Evolutionary conservation across 53 echinoderm and acorn worm species (phyloP).

Genomic region (Patiria pectinifera): DNA sequence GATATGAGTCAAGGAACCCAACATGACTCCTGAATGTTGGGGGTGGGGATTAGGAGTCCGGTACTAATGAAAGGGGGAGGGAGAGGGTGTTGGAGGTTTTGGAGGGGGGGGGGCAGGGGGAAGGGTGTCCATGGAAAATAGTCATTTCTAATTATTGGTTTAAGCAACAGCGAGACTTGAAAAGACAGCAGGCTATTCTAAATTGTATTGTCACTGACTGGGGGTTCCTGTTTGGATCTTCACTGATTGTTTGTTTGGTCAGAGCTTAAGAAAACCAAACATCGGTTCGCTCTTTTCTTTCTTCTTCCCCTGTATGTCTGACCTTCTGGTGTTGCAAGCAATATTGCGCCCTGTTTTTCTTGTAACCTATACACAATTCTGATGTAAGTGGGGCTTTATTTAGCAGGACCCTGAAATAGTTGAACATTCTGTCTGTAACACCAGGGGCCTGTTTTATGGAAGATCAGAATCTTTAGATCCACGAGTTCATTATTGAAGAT

Average conservation of each 20-base stretch:
- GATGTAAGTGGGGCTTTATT: neutral
- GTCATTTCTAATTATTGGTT: neutral
- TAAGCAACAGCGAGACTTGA: neutral
- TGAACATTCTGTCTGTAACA: neutral
- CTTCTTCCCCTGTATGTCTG: neutral
- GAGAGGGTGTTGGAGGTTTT: neutral
- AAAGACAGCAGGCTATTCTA: neutral
- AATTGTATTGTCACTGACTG: constrained; percentile 16
- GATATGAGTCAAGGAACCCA: constrained; percentile 8
- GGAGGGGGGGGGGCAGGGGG: neutral
- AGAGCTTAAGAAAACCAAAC: constrained; percentile 9
- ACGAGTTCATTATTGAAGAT: neutral
- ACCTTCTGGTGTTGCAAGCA: neutral
- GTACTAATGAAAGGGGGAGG: neutral
- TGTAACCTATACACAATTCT: constrained; percentile 14
- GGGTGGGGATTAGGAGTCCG: neutral
- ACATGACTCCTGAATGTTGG: neutral
- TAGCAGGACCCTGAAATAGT: neutral
- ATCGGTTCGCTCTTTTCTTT: neutral
- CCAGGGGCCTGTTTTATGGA: neutral
- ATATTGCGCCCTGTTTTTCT: constrained; percentile 19
- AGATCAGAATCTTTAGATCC: neutral
- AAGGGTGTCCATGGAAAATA: neutral
- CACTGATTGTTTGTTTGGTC: constrained; percentile 44
- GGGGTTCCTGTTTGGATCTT: neutral